Evolutionary conservation across 2,113 vertebrate species (phyloP), one percentile per base, ranked within the genome.

Genomic region (Tautogolabrus adspersus): DNA sequence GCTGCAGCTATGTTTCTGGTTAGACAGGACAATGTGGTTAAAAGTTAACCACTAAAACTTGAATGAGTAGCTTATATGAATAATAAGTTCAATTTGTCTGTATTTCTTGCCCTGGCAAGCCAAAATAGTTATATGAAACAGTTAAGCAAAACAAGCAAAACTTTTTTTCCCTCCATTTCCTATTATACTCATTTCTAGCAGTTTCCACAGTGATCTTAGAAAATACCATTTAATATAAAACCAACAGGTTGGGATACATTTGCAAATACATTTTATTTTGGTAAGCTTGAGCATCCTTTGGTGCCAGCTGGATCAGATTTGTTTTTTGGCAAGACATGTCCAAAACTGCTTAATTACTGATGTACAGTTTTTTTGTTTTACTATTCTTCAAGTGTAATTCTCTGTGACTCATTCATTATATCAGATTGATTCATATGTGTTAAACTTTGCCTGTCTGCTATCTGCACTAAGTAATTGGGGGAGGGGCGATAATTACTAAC

Each of bases 1-100:
- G 81, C 71, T 80, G 63, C 57, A 81, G 70, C 69, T 86, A 87
- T 90, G 86, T 86, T 90, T 92, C 82, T 84, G 72, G 49, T 81
- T 71, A 40, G 75, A 88, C 73, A 55, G 74, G 79, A 86, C 83
- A 37, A 73, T 62, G 63, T 60, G 58, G 42, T 83, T 30, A 73
- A 88, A 87, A 75, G 52, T 52, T 82, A 88, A 79, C 61, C 85
- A 92, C 88, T 71, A 81, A 59, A 47, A 86, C 72, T 77, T 79
- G 44, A 83, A 76, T 37, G 18, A 86, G 66, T 54, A 76, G 69
- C 66, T 82, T 75, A 74, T 82, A 21, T 78, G 0, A 6, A 34
- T 34, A 1, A 34, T 1, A 34, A 34, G 4, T 75, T 82, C 44
- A 77, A 44, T 61, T 56, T 66, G 54, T 66, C 72, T 52, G n/a